phyloP scores from a whole-genome alignment of 2,113 vertebrate genomes.

The Scalopus aquaticus region DNA sequence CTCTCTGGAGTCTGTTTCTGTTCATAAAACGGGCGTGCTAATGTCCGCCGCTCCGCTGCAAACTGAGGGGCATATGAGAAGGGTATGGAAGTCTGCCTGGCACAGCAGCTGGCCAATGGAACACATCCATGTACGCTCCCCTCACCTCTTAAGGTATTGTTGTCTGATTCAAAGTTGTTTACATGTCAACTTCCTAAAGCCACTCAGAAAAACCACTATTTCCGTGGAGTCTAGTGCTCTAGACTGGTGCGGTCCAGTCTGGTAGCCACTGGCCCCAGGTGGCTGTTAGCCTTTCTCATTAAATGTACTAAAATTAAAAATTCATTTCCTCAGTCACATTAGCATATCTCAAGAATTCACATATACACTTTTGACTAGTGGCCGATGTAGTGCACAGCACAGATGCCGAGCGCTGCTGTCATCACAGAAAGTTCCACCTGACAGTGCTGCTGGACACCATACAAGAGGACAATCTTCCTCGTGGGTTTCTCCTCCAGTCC shows the following conservation, averaged over 20 bases:
- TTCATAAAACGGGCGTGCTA: background rate
- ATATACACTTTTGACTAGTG: background rate
- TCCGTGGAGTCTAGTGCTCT: background rate
- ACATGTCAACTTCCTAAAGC: background rate
- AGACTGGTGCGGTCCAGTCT: background rate
- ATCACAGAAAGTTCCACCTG: background rate
- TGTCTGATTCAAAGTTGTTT: constrained; percentile 3
- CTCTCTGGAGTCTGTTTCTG: background rate
- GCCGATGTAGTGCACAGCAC: background rate
- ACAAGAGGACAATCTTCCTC: background rate
- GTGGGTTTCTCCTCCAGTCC: background rate
- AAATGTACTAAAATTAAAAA: background rate
- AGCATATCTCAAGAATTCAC: background rate
- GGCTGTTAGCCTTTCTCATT: constrained; percentile 7
- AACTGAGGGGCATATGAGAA: background rate
- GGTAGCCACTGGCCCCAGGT: background rate
- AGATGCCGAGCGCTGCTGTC: background rate
- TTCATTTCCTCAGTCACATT: background rate
- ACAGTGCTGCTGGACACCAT: background rate
- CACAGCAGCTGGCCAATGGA: background rate
- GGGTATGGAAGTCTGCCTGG: background rate
- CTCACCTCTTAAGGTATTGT: background rate
- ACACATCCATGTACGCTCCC: background rate
- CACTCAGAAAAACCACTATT: constrained; percentile 49
- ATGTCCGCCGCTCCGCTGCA: background rate